Percentiles rank a stretch among this genome's conserved stretches.
phyloP scores from a whole-genome alignment of 2,797 vertebrate genomes.

The Hylomyscus alleni region DNA sequence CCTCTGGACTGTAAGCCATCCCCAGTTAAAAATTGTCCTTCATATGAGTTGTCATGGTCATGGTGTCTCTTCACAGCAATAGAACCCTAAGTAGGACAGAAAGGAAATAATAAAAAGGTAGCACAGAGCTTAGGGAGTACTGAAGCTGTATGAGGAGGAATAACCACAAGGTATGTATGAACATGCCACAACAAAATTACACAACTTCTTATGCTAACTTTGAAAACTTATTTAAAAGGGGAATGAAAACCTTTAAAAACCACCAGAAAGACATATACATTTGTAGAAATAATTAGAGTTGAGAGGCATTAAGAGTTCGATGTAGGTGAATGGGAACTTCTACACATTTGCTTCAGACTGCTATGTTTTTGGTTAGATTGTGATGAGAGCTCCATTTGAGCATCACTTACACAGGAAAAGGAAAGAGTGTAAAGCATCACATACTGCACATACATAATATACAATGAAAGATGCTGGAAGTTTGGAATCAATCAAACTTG shows the following conservation, averaged over 20 bases:
- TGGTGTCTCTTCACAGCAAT: neutral
- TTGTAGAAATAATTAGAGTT: neutral
- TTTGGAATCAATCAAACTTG: slow-evolving; percentile 42
- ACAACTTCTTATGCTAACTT: neutral
- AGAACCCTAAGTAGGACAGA: neutral
- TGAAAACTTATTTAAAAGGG: neutral
- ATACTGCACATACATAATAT: neutral
- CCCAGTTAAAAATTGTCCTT: neutral
- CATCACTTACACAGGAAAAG: slow-evolving; percentile 39
- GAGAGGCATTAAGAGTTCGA: neutral
- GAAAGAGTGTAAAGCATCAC: neutral
- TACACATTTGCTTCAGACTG: neutral
- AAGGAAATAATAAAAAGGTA: neutral
- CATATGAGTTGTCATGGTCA: neutral
- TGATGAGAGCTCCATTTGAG: neutral
- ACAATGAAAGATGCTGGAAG: neutral
- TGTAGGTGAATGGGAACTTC: neutral
- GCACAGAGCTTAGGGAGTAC: neutral
- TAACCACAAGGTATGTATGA: neutral
- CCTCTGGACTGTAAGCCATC: neutral
- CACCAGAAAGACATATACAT: neutral
- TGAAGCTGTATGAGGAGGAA: neutral
- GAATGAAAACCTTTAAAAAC: neutral
- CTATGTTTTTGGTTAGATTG: slow-evolving; percentile 20
- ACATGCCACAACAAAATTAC: no score